phyloP scores from a whole-genome alignment of 2,888 invertebrate genomes.

The Neoitamus cyanurus region DNA sequence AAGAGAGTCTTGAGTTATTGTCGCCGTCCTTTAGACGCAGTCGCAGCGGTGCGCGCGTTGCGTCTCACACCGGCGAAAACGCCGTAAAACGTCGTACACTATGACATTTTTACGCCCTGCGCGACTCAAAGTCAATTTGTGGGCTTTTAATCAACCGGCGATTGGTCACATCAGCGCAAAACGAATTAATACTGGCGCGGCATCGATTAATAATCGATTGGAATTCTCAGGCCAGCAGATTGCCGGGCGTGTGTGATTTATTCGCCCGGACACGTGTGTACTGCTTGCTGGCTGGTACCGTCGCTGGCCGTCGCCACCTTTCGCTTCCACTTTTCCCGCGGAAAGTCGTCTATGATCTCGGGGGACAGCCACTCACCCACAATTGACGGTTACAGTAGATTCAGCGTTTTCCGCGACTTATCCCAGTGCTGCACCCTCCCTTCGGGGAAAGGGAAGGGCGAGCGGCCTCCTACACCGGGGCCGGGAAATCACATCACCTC shows the following conservation, averaged over 20 bases:
- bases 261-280: conserved; percentile 9
- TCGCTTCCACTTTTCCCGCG: background rate
- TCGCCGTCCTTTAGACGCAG: background rate
- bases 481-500: conserved; percentile 24
- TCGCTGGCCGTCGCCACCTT: conserved; percentile 10
- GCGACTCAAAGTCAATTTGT: conserved; percentile 23
- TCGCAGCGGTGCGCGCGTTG: background rate
- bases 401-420: background rate
- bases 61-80: background rate
- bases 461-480: background rate
- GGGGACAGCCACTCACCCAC: background rate
- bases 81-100: background rate
- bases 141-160: conserved; percentile 37
- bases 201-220: conserved; percentile 18
- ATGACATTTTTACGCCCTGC: background rate
- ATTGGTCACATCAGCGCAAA: conserved; percentile 42
- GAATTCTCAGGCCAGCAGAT: background rate
- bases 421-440: background rate
- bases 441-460: background rate
- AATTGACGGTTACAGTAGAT: background rate
- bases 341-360: background rate
- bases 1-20: conserved; percentile 17
- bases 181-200: conserved; percentile 13
- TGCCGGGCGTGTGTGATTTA: background rate
- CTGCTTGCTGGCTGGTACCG: background rate